These are phyloP conservation scores for Heliconius hermathena DNA, from an alignment of 1,140 invertebrate species.

Conservation along the genomic window DNA sequence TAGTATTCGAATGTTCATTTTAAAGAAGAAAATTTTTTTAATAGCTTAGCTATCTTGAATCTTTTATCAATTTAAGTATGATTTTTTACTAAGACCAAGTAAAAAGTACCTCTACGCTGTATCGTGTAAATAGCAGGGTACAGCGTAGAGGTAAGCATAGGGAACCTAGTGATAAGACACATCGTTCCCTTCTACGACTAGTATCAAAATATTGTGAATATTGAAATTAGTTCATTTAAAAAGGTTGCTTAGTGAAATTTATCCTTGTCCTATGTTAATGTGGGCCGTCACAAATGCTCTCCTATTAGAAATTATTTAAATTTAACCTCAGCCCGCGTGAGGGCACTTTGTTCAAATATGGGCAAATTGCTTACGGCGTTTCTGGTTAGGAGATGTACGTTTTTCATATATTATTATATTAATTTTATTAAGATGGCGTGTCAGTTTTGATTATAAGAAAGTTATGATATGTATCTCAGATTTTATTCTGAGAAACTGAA, in stretches of 20 bases:
- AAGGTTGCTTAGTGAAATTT: conserved; percentile 26
- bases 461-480: too few relatives aligned
- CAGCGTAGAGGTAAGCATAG: too few relatives aligned
- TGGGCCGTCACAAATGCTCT: conserved; percentile 21
- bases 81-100: not conserved
- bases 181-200: not conserved
- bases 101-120: too few relatives aligned
- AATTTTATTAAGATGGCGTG: not conserved
- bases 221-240: not conserved
- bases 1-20: too few relatives aligned
- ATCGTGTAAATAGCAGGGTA: too few relatives aligned
- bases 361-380: conserved; percentile 26
- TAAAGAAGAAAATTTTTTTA: not conserved
- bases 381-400: not conserved
- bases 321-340: conserved; percentile 15
- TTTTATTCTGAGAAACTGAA: too few relatives aligned
- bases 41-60: not conserved
- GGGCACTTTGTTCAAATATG: conserved; percentile 32
- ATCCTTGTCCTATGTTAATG: conserved; percentile 28
- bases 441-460: too few relatives aligned
- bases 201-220: not conserved
- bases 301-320: conserved; percentile 32
- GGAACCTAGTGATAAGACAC: too few relatives aligned
- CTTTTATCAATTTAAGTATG: not conserved
- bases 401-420: not conserved